Evolutionary conservation across 2,113 vertebrate species (phyloP), one percentile per base, ranked within the genome.

Genomic region (Cololabis saira): DNA sequence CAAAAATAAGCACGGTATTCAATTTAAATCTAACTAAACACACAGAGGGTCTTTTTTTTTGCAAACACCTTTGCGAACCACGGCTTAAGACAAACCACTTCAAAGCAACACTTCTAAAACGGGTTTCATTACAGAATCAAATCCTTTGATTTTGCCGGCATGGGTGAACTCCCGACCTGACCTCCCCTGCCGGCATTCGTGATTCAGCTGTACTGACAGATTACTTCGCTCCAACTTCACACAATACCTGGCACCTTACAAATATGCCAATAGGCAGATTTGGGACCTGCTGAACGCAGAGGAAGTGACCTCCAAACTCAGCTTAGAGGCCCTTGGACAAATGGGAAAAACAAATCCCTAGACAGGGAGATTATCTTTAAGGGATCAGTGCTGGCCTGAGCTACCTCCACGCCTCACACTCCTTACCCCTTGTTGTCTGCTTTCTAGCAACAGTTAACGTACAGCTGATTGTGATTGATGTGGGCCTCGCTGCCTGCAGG

Each of bases 281-380:
- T 37, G 53, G 59, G 71, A 42, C 62, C 44, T 52, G 56, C 51
- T 69, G 80, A 71, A 62, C 69, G 65, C 79, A 59, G 68, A 77
- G 75, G 70, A 74, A 69, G 76, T 91, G 86, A 93, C 92, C 93
- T 93, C 89, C 67, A 89, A 80, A 83, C 80, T 77, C 66, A 81
- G 81, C 78, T 92, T 89, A 90, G 66, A 80, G 71, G 61, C 51
- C 74, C 78, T 58, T 83, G 87, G 88, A 87, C 90, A 90, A 88
- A 91, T 87, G 87, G 83, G 85, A 91, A 90, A 87, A 87, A 79
- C 88, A 92, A 93, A 92, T 92, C 91, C 89, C 81, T 79, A 68
- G 81, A 87, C 78, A 87, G 80, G 66, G 73, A 88, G 92, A 92
- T 93, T 92, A 93, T 91, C 90, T 90, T 83, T 82, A 88, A 87